Conservation (phyloP, 1,140 invertebrate species). For the Hesperophylax magnus region DNA sequence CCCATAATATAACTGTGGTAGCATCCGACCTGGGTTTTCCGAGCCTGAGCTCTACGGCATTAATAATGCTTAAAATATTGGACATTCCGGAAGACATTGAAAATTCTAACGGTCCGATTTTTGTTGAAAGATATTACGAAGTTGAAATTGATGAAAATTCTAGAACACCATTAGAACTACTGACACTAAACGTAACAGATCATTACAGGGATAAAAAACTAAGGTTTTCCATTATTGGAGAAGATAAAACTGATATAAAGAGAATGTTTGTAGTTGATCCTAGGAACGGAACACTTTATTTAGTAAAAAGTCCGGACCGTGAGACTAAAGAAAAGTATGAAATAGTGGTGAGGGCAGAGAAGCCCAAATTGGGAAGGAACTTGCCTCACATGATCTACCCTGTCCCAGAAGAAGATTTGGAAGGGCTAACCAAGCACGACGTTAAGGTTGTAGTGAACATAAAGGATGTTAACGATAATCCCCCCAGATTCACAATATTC, state of each 20-base stretch:
- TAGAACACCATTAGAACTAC: slow-evolving; percentile 76
- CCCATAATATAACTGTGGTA: slow-evolving; percentile 83
- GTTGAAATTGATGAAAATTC: slow-evolving; percentile 84
- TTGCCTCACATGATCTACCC: slow-evolving; percentile 82
- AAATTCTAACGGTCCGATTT: slow-evolving; percentile 73
- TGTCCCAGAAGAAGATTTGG: slow-evolving; percentile 76
- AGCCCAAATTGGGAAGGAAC: slow-evolving; percentile 75
- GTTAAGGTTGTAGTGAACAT: slow-evolving; percentile 81
- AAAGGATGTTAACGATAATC: slow-evolving; percentile 86
- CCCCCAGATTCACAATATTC: slow-evolving; percentile 79
- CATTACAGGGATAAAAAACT: slow-evolving; percentile 72
- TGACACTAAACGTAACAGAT: slow-evolving; percentile 79
- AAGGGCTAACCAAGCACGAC: slow-evolving; percentile 74
- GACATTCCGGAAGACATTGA: slow-evolving; percentile 75
- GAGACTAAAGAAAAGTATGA: slow-evolving; percentile 78
- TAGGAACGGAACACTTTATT: slow-evolving; percentile 79
- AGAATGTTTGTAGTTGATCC: slow-evolving; percentile 79
- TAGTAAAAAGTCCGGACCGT: slow-evolving; percentile 79
- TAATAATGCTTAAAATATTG: slow-evolving; percentile 78
- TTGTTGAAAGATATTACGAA: slow-evolving; percentile 83
- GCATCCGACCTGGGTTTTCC: slow-evolving; percentile 89
- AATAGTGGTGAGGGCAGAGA: slow-evolving; percentile 78
- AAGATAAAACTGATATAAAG: slow-evolving; percentile 70
- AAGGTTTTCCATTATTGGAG: slow-evolving; percentile 73
- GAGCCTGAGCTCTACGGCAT: slow-evolving; percentile 82